phyloP scores from a whole-genome alignment of 2,113 vertebrate genomes.

The Proterorhinus semilunaris region DNA sequence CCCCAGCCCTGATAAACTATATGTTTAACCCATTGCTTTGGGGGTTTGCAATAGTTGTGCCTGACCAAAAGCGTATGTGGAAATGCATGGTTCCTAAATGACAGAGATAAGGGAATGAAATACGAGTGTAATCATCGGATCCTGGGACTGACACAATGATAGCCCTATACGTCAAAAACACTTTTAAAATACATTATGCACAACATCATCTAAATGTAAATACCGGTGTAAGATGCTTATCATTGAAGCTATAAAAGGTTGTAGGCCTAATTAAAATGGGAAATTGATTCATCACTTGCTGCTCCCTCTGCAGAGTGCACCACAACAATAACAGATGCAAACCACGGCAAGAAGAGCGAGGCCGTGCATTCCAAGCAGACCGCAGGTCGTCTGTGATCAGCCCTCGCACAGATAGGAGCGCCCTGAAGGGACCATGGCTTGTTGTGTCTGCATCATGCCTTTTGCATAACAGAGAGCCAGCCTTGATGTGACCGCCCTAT shows the following conservation, averaged over 20 bases:
- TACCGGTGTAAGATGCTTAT: not conserved
- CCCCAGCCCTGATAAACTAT: too few species aligned
- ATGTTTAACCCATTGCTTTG: too few species aligned
- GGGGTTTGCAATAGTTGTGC: too few species aligned
- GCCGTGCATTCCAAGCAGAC: conserved; percentile 34
- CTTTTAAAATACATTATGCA: not conserved
- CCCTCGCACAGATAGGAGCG: conserved; percentile 39
- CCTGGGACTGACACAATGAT: too few species aligned
- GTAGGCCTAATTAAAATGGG: not conserved
- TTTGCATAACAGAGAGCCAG: conserved; percentile 15
- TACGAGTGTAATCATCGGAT: too few species aligned
- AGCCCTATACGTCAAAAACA: not conserved
- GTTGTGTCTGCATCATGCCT: conserved; percentile 4
- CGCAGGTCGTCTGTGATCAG: conserved; percentile 50
- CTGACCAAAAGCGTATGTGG: too few species aligned
- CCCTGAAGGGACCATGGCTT: conserved; percentile 38
- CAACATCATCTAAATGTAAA: not conserved
- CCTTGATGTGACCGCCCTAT: conserved; percentile 1
- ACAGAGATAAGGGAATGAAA: too few species aligned
- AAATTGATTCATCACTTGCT: conserved; percentile 21
- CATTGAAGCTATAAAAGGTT: not conserved
- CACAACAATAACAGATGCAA: conserved; percentile 23
- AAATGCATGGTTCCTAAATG: too few species aligned
- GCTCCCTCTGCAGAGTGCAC: conserved; percentile 6
- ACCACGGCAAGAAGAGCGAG: conserved; percentile 26